Evolutionary conservation across 2,888 invertebrate genomes (phyloP).

Genomic region (Subacronicta megacephala): DNA sequence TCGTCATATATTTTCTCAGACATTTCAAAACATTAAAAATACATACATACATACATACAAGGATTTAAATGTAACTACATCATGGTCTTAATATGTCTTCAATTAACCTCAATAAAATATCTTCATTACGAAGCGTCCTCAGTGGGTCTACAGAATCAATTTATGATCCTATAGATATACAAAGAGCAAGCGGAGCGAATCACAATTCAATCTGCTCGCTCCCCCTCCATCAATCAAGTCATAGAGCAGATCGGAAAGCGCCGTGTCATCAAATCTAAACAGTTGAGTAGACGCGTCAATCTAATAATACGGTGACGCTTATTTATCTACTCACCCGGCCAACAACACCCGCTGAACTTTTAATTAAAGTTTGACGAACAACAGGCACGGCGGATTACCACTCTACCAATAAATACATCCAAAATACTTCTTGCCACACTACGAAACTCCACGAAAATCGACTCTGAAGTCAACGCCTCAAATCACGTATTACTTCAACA

Average conservation of each 20-base stretch:
- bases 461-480: constrained; percentile 76
- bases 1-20: no score
- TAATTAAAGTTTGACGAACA: constrained; percentile 78
- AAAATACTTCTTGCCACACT: constrained; percentile 62
- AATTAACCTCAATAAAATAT: constrained; percentile 6
- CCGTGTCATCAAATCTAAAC: constrained; percentile 55
- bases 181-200: constrained; percentile 43
- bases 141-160: background rate
- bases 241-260: constrained; percentile 43
- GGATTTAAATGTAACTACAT: no score
- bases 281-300: constrained; percentile 43
- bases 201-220: constrained; percentile 43
- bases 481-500: constrained; percentile 86
- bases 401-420: constrained; percentile 53
- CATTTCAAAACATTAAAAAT: no score
- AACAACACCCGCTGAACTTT: constrained; percentile 64
- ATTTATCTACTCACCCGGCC: constrained; percentile 42
- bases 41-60: no score
- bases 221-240: constrained; percentile 50
- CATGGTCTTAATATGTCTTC: background rate
- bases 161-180: constrained; percentile 26
- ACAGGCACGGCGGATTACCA: constrained; percentile 46
- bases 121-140: constrained; percentile 19
- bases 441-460: constrained; percentile 64
- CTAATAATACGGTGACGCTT: constrained; percentile 51